Conservation (phyloP, 2,888 invertebrate species). For the Perizoma flavofasciatum region DNA sequence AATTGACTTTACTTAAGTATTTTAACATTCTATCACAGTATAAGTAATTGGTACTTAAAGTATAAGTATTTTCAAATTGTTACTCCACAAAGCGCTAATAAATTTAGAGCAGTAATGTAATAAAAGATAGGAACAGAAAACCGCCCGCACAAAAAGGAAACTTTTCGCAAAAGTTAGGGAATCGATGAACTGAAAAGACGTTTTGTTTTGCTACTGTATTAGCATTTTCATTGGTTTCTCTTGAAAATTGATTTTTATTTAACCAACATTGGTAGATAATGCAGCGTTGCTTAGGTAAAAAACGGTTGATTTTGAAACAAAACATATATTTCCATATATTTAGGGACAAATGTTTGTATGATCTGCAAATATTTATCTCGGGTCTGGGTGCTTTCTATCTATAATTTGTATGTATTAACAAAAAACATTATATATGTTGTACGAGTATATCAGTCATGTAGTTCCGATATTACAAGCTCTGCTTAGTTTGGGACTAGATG, state of each 20-base stretch:
- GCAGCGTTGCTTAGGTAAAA: too few species aligned
- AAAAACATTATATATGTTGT: too few species aligned
- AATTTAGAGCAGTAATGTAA: slow-evolving; percentile 36
- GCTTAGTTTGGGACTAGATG: too few species aligned
- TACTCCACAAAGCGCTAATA: slow-evolving; percentile 36
- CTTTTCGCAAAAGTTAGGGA: slow-evolving; percentile 32
- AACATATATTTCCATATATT: too few species aligned
- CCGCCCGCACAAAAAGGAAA: slow-evolving; percentile 37
- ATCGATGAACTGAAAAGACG: slow-evolving; percentile 26
- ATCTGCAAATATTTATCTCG: too few species aligned
- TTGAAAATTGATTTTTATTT: slow-evolving; percentile 24
- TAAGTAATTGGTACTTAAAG: slow-evolving; percentile 28
- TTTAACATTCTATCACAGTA: slow-evolving; percentile 16
- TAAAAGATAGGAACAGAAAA: slow-evolving; percentile 35
- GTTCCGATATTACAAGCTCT: too few species aligned
- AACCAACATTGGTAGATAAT: not conserved
- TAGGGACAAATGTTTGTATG: too few species aligned
- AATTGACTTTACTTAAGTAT: slow-evolving; percentile 19
- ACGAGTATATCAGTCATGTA: too few species aligned
- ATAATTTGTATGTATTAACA: too few species aligned
- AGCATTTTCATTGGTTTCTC: slow-evolving; percentile 27
- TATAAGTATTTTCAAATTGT: slow-evolving; percentile 36
- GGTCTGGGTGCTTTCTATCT: too few species aligned
- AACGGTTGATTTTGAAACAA: too few species aligned
- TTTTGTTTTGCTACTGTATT: slow-evolving; percentile 24